Base-by-base conservation (phyloP, 1,140 invertebrate species). In the Megalopta genalis region DNA sequence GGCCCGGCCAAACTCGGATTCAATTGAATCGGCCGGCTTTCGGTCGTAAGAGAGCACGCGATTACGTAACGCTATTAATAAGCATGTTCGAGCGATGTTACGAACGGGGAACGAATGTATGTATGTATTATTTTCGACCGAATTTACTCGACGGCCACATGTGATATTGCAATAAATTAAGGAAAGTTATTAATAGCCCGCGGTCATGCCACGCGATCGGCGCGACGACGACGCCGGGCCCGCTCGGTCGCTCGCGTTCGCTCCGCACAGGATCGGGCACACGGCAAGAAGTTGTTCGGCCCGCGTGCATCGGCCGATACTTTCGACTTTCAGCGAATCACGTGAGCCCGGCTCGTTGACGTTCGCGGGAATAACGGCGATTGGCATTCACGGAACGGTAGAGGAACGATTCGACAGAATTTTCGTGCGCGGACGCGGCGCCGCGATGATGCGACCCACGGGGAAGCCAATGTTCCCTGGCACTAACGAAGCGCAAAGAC, bases 81-180 rank as follows among this genome's bases (percentile, higher is more conserved):
- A 57, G 37, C 46, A 1, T 23, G n/a, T 57, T 12, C 42, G 54
- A 23, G 9, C 25, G 37, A 49, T 37, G 18, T 62, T 52, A 57
- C 25, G 59, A 32, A n/a, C 66, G 25, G 52, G 59, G 66, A 72
- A 63, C 63, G 25, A 25, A 37, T 9, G 57, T 39, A 23, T 27
- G 39, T 42, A 25, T 62, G 78, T 80, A 54, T 75, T 62, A 75
- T 69, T 71, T 80, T 14, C 69, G 6, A 46, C 25, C 54, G 62
- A 68, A 84, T 80, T 80, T 76, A 71, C 68, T 67, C 23, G 23
- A 37, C 32, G 69, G 46, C 54, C 39, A 60, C 77, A 84, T 63
- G 83, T 73, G 65, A 84, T 75, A 80, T 74, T 49, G 82, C 71
- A 42, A 80, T 84, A 84, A 84, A 83, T 83, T 84, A 75, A 67